Base-by-base conservation (phyloP, 2,888 invertebrate species). In the Drosophila parthenogenetica region DNA sequence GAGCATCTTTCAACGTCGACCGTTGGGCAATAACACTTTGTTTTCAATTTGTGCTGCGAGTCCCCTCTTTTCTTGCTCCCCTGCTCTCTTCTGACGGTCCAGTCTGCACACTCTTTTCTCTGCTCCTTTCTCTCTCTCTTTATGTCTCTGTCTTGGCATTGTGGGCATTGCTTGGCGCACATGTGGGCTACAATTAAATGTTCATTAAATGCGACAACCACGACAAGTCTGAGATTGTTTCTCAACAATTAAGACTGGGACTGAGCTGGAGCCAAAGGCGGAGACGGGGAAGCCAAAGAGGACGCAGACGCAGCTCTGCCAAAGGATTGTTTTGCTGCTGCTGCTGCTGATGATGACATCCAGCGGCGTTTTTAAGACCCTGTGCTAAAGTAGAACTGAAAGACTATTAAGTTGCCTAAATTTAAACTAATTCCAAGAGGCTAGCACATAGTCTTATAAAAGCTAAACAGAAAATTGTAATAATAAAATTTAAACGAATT, bases 181-280 rank as follows among this genome's bases (percentile, higher is more conserved):
- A 87, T 87, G 81, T 75, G 71, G 75, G 62, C 73, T 67, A 66
- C 87, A 87, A 87, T 87, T 87, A 87, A 87, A 87, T 83, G 87
- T 73, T 85, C 83, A 87, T 87, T 89, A 87, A 89, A 85, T 81
- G 79, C 79, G 74, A 77, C 87, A 85, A 73, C 68, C 60, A 68
- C 80, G 78, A 74, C 81, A 76, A 68, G 76, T 61, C 71, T 32
- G 60, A 73, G 76, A 84, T 81, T 74, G 69, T 77, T 73, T 73
- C 79, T 53, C 78, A 75, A 66, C 81, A 85, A 84, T 84, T 85
- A 84, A 80, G 29, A 29, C 29, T 29, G 29, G 8, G 29, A 29
- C 29, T n/a, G n/a, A n/a, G n/a, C n/a, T n/a, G n/a, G n/a, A n/a
- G n/a, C n/a, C n/a, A n/a, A n/a, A n/a, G n/a, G n/a, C n/a, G n/a